Evolutionary conservation across 2,888 invertebrate genomes (phyloP).

Genomic region (Tineola bisselliella): DNA sequence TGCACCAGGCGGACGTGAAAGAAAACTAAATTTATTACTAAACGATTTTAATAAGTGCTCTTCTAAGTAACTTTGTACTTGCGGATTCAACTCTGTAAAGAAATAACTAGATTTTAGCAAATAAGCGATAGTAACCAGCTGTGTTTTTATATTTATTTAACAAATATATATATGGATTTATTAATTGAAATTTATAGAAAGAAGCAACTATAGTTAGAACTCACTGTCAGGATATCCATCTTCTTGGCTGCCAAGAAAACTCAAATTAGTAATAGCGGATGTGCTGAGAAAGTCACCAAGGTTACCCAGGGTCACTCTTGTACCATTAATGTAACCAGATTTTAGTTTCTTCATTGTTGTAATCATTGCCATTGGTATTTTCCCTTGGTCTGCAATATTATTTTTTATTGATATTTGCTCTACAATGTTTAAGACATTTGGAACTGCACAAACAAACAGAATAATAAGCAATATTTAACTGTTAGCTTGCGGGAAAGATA

Average conservation of each 20-base stretch:
- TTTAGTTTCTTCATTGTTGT: constrained; percentile 98
- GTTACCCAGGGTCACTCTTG: constrained; percentile 94
- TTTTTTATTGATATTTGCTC: no score
- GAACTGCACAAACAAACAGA: background rate
- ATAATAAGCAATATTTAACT: background rate
- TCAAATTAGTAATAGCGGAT: constrained; percentile 96
- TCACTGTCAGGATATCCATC: constrained; percentile 89
- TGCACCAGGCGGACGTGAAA: constrained; percentile 64
- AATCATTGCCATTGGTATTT: constrained; percentile 92
- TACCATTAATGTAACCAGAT: constrained; percentile 99
- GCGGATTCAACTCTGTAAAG: constrained; percentile 74
- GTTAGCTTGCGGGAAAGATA: background rate
- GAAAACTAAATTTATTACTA: constrained; percentile 74
- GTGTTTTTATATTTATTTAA: no score
- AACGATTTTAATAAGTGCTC: constrained; percentile 85
- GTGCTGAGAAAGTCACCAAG: constrained; percentile 95
- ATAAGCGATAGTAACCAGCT: no score
- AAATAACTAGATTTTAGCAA: constrained; percentile 4
- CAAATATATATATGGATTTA: no score
- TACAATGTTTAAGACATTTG: background rate
- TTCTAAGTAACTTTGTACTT: constrained; percentile 88
- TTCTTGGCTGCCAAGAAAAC: constrained; percentile 93
- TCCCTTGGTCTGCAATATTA: constrained; percentile 80
- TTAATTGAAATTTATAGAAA: background rate
- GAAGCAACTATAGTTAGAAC: constrained; percentile 25